phyloP scores from a whole-genome alignment of 1,140 invertebrate genomes.

The Oedothorax gibbosus region DNA sequence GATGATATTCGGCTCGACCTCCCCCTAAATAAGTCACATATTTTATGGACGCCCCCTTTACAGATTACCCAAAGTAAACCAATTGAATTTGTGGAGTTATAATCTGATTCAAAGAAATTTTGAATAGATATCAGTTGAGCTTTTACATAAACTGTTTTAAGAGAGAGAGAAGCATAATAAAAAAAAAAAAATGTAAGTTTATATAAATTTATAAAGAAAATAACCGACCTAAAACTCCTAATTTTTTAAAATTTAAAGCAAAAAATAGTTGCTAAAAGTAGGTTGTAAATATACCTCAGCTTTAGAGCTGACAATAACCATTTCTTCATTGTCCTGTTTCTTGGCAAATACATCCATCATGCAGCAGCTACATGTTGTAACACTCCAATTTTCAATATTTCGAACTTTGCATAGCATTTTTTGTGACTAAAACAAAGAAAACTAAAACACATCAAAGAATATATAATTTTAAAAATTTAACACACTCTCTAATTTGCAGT shows the following conservation, averaged over 20 bases:
- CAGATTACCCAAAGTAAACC: too few species aligned
- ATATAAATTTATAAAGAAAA: too few species aligned
- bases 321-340: conserved; percentile 16
- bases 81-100: not conserved
- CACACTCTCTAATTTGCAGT: too few species aligned
- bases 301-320: conserved; percentile 24
- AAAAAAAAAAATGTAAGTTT: too few species aligned
- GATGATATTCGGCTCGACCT: too few species aligned
- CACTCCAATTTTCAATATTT: conserved; percentile 30
- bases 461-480: not conserved
- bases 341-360: conserved; percentile 48
- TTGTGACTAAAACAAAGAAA: conserved; percentile 36
- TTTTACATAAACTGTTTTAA: not conserved
- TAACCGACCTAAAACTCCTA: not conserved
- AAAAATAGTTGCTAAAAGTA: not conserved
- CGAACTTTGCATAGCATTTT: conserved; percentile 31
- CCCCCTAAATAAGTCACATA: too few species aligned
- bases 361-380: conserved; percentile 41
- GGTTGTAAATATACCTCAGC: conserved; percentile 19
- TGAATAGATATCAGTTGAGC: not conserved
- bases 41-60: too few species aligned
- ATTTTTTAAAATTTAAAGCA: not conserved
- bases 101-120: not conserved
- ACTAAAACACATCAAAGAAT: not conserved
- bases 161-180: not conserved